Evolutionary conservation across 2,888 invertebrate genomes (phyloP).

Genomic region (Pristionchus maxplancki): DNA sequence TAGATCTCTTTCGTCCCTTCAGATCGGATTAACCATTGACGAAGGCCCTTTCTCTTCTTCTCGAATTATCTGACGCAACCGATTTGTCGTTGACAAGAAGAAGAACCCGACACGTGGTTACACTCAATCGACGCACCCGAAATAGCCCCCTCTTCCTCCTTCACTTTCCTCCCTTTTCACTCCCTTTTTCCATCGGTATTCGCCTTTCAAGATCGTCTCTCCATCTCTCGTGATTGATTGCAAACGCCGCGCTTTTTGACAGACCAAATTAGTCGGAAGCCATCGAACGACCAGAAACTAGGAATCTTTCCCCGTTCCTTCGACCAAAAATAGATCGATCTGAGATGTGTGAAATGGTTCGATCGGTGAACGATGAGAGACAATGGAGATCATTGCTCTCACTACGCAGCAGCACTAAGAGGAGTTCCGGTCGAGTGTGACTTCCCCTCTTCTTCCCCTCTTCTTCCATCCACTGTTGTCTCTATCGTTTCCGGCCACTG

Average conservation of each 20-base stretch:
- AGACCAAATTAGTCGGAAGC: not conserved
- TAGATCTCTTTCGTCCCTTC: not conserved
- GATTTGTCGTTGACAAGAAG: not conserved
- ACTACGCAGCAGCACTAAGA: not conserved
- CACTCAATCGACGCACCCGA: constrained; percentile 5
- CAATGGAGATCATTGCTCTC: not conserved
- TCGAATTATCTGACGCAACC: not conserved
- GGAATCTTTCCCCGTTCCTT: not conserved
- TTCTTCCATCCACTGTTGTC: not conserved
- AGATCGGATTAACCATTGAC: not conserved
- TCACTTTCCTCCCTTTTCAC: too few relatives aligned
- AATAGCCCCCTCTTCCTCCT: constrained; percentile 14
- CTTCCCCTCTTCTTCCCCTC: not conserved
- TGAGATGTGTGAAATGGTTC: not conserved
- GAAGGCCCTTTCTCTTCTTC: not conserved
- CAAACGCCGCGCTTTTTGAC: constrained; percentile 22
- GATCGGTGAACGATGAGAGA: constrained; percentile 10
- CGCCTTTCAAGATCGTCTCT: constrained; percentile 37
- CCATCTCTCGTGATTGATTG: constrained; percentile 32
- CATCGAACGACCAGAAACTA: not conserved
- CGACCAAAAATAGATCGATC: not conserved
- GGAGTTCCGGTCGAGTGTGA: constrained; percentile 20
- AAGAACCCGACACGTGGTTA: constrained; percentile 1
- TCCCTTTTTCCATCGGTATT: not conserved
- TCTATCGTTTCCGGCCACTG: not conserved